Evolutionary conservation across 2,888 invertebrate genomes (phyloP).

Genomic region (Carterocephalus palaemon): DNA sequence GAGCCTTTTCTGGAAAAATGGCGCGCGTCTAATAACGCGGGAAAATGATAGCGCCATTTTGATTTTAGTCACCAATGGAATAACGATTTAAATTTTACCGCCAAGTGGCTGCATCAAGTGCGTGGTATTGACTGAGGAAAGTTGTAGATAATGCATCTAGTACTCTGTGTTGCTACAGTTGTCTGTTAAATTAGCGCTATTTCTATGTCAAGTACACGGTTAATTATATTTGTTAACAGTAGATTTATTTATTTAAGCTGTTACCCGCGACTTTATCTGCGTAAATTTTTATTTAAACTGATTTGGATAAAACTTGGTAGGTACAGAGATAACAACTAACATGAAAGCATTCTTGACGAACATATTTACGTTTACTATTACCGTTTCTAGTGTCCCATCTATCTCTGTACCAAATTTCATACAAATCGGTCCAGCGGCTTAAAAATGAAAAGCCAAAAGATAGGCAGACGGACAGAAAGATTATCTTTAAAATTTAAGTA

Average conservation of each 20-base stretch:
- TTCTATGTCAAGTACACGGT: slow-evolving; percentile 1
- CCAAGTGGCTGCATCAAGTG: slow-evolving; percentile 10
- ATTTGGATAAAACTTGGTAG: no score
- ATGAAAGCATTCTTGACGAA: no score
- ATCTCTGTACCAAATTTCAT: no score
- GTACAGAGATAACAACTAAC: no score
- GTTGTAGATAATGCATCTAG: slow-evolving; percentile 6
- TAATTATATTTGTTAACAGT: neutral
- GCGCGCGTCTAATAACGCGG: slow-evolving; percentile 59
- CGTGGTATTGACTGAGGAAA: slow-evolving; percentile 17
- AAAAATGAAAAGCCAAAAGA: no score
- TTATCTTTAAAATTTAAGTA: no score
- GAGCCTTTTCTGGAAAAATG: slow-evolving; percentile 63
- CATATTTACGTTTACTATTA: no score
- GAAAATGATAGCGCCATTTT: slow-evolving; percentile 60
- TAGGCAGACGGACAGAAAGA: no score
- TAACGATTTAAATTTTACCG: slow-evolving; percentile 22
- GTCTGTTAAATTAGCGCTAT: slow-evolving; percentile 22
- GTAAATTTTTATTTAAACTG: no score
- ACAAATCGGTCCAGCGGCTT: no score
- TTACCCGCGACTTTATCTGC: no score
- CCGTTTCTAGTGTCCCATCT: no score
- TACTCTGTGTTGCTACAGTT: slow-evolving; percentile 28
- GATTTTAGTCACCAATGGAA: slow-evolving; percentile 9
- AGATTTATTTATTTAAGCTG: neutral